A percentile compares a stretch with the other conserved stretches of the same genome.
Evolutionary conservation across 2,888 invertebrate species (phyloP).

Genomic region (Balanococcus diminutus): DNA sequence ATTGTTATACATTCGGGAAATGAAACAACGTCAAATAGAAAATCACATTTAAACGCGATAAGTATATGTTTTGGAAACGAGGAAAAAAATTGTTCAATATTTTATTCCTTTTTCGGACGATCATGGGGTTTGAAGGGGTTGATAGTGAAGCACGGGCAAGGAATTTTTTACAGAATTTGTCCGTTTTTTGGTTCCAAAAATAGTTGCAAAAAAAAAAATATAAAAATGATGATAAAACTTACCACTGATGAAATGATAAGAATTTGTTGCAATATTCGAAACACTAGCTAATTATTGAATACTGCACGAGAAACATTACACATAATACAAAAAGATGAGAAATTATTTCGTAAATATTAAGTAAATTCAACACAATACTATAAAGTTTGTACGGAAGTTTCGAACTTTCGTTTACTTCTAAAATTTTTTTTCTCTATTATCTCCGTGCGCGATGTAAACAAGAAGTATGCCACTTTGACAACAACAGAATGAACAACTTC

Average conservation of each 20-base stretch:
- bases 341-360: neutral
- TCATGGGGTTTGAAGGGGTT: no score
- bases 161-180: neutral
- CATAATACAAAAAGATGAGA: neutral
- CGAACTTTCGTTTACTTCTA: neutral
- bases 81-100: neutral
- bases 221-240: neutral
- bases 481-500: neutral
- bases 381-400: neutral
- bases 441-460: neutral
- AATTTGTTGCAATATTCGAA: neutral
- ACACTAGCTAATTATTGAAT: neutral
- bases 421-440: neutral
- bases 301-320: neutral
- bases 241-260: neutral
- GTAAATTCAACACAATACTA: neutral
- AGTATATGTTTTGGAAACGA: neutral
- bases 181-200: neutral
- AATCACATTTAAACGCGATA: neutral
- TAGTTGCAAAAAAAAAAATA: neutral
- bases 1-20: neutral
- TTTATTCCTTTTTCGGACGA: no score
- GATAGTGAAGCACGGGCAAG: no score
- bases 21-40: neutral
- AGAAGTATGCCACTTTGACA: neutral